Evolutionary conservation across 2,888 invertebrate species (phyloP).

Genomic region (Phyto melanocephala): DNA sequence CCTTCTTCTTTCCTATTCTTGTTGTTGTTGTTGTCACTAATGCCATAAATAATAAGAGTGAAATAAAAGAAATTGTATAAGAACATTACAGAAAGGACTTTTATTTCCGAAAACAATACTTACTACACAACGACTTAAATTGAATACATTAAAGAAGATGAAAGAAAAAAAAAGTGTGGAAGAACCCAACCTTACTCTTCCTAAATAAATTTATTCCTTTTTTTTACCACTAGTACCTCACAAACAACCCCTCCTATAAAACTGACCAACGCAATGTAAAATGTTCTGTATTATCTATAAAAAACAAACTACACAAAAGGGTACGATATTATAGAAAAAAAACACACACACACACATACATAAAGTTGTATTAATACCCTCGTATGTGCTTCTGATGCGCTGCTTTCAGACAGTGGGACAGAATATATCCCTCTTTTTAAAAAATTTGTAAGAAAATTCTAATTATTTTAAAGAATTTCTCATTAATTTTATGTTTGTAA

Average conservation of each 20-base stretch:
- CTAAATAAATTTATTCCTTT: not conserved
- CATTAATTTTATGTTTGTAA: no score
- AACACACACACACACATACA: no score
- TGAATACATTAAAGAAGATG: not conserved
- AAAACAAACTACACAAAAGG: not conserved
- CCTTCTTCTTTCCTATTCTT: slow-evolving; percentile 1
- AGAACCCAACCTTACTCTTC: not conserved
- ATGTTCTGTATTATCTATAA: not conserved
- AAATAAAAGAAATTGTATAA: not conserved
- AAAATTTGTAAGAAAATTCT: no score
- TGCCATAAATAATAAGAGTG: slow-evolving; percentile 28
- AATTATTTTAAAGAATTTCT: no score
- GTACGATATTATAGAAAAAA: not conserved
- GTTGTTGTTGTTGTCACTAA: slow-evolving; percentile 7
- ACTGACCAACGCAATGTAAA: not conserved
- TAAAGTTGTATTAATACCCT: not conserved
- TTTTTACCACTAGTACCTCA: not conserved
- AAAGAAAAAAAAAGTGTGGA: not conserved
- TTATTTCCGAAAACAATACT: not conserved
- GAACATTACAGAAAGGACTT: not conserved
- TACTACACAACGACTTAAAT: not conserved
- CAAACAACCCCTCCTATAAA: not conserved
- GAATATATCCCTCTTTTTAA: no score
- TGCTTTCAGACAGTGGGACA: not conserved
- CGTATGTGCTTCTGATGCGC: not conserved